phyloP scores from a whole-genome alignment of 2,888 invertebrate genomes.

The Drosophila gaucha region DNA sequence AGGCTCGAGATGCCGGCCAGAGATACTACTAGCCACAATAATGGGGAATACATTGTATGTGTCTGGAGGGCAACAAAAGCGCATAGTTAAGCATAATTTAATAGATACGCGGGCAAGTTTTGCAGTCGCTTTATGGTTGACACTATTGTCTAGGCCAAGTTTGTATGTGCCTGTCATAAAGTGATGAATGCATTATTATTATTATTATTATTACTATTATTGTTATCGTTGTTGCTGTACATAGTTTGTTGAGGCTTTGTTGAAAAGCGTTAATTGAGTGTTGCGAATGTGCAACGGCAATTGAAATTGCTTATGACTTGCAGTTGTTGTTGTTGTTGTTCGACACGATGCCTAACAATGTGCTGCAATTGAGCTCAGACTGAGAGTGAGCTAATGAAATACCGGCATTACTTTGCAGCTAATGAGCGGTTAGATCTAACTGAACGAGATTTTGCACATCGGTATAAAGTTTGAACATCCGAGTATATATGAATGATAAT shows the following conservation, averaged over 20 bases:
- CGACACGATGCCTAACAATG: conserved; percentile 51
- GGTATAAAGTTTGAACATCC: neutral
- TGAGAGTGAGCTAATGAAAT: conserved; percentile 53
- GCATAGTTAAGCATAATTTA: conserved; percentile 80
- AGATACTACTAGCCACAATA: conserved; percentile 27
- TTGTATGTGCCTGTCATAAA: conserved; percentile 75
- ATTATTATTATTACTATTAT: conserved; percentile 58
- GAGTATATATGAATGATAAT: neutral
- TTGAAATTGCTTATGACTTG: conserved; percentile 80
- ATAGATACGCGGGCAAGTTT: conserved; percentile 68
- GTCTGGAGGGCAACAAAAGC: conserved; percentile 61
- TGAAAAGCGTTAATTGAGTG: conserved; percentile 80
- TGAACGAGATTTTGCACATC: conserved; percentile 31
- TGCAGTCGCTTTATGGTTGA: conserved; percentile 72
- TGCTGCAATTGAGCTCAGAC: conserved; percentile 57
- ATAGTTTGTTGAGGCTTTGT: conserved; percentile 66
- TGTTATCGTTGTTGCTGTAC: conserved; percentile 36
- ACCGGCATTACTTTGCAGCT: conserved; percentile 23
- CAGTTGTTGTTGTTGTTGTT: conserved; percentile 54
- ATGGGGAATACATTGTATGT: conserved; percentile 29
- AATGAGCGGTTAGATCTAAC: conserved; percentile 51
- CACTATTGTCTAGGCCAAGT: conserved; percentile 77
- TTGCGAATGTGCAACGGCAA: conserved; percentile 79
- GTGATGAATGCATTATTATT: conserved; percentile 78
- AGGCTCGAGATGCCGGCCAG: conserved; percentile 27